Evolutionary conservation across 1,140 invertebrate species (phyloP).

Genomic region (Cepaea nemoralis): DNA sequence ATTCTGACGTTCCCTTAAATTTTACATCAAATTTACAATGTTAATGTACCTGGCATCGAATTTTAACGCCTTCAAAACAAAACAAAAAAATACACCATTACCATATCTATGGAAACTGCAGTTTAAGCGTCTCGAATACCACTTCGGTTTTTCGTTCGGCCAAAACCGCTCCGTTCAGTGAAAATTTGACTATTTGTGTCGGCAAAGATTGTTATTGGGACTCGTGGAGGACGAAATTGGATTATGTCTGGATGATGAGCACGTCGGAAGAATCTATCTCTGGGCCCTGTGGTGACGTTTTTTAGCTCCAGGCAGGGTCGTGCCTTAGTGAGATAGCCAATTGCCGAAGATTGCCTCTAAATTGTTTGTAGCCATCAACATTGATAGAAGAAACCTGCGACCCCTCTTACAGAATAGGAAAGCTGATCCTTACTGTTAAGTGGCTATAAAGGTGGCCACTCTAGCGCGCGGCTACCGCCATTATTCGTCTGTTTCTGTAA

Average conservation of each 20-base stretch:
- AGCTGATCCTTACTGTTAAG: background rate
- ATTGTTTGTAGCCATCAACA: slow-evolving; percentile 5
- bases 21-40: too few relatives aligned
- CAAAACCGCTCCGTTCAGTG: background rate
- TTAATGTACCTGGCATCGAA: too few relatives aligned
- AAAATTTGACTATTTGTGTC: background rate
- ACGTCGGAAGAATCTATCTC: background rate
- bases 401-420: background rate
- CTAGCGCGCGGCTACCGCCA: background rate
- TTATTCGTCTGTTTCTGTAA: background rate
- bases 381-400: background rate
- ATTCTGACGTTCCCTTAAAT: too few relatives aligned
- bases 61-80: too few relatives aligned
- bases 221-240: background rate
- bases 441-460: background rate
- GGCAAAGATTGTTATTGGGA: background rate
- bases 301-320: background rate
- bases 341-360: slow-evolving; percentile 10
- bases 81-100: too few relatives aligned
- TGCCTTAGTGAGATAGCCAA: background rate
- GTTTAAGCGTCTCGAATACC: too few relatives aligned
- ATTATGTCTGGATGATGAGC: background rate
- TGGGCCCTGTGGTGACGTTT: background rate
- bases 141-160: background rate
- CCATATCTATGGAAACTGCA: too few relatives aligned